Conservation (phyloP, 2,797 vertebrate species). For the Gila robusta region DNA sequence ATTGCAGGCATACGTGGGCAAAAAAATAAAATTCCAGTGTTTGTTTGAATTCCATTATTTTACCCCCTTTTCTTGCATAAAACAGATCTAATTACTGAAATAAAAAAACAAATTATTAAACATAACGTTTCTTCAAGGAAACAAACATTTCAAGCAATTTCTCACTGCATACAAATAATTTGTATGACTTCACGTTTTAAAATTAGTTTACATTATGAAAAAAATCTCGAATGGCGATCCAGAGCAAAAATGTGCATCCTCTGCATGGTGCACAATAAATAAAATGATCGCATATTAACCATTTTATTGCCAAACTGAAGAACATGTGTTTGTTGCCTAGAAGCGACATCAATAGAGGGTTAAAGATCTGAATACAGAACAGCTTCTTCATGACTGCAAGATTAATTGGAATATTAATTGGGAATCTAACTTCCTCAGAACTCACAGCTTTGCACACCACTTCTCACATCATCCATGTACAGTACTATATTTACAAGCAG, state of each 20-base stretch:
- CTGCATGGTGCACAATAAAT: background rate
- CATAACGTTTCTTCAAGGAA: background rate
- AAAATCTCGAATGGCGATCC: background rate
- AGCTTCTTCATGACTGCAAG: background rate
- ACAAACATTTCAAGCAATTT: background rate
- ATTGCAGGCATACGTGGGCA: background rate
- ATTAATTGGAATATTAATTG: slow-evolving; percentile 13
- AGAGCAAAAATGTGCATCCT: background rate
- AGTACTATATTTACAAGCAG: background rate
- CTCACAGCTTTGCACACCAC: slow-evolving; percentile 1
- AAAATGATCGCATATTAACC: background rate
- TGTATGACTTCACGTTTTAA: background rate
- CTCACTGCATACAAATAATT: background rate
- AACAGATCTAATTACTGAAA: background rate
- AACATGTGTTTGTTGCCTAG: background rate
- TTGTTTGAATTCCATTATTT: background rate
- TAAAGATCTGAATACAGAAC: slow-evolving; percentile 3
- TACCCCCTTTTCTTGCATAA: background rate
- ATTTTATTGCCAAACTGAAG: background rate
- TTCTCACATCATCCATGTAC: slow-evolving; percentile 8
- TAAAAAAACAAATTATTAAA: background rate
- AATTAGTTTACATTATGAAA: background rate
- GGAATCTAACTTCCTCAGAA: background rate
- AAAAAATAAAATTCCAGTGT: background rate
- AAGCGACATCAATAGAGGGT: background rate